These are phyloP conservation scores for Polypedilum pembai DNA, from an alignment of 1,140 invertebrate species.

Conservation along the genomic window DNA sequence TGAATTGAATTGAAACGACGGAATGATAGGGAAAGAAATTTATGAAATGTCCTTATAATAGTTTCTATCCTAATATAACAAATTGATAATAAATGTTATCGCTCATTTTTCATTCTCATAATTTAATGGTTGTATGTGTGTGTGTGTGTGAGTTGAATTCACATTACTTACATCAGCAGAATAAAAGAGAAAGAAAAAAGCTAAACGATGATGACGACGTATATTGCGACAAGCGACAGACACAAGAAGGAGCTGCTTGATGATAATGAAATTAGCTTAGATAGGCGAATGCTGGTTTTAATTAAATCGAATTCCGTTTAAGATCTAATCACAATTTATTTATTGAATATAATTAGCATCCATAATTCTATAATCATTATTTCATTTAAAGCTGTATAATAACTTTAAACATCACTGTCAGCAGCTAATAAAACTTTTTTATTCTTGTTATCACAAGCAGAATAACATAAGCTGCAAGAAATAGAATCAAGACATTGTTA, in stretches of 20 bases:
- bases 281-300: not conserved
- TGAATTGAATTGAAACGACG: not conserved
- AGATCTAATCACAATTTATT: not conserved
- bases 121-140: not conserved
- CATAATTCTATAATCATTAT: too few species aligned
- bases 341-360: not conserved
- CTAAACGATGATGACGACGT: not conserved
- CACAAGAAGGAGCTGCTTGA: not conserved
- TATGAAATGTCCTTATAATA: not conserved
- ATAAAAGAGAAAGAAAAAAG: not conserved
- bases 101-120: not conserved
- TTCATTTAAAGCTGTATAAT: too few species aligned
- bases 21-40: not conserved
- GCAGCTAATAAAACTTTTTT: too few species aligned
- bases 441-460: too few species aligned
- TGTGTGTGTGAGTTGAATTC: not conserved
- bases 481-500: too few species aligned
- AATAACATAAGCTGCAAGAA: too few species aligned
- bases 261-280: conserved; percentile 12
- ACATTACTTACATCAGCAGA: not conserved
- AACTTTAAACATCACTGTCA: too few species aligned
- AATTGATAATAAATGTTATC: not conserved
- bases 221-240: too few species aligned
- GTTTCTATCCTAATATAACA: not conserved
- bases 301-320: not conserved